Evolutionary conservation across 2,888 invertebrate species (phyloP).

Genomic region (Apamea crenata): DNA sequence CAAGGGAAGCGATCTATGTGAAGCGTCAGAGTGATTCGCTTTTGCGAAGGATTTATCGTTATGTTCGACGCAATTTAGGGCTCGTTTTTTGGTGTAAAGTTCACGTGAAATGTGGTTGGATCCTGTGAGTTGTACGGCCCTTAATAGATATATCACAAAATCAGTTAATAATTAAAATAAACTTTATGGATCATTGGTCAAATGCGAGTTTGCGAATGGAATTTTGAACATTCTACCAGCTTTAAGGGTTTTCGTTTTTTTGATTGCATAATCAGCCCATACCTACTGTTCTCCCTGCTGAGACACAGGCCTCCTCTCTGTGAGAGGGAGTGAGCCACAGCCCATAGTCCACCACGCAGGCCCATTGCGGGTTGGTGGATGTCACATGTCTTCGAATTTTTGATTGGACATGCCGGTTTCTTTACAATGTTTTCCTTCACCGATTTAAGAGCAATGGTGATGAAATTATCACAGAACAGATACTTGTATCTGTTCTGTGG

Average conservation of each 20-base stretch:
- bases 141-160: background rate
- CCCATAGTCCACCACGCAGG: too few relatives aligned
- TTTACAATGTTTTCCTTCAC: too few relatives aligned
- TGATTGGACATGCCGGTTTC: too few relatives aligned
- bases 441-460: too few relatives aligned
- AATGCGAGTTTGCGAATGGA: background rate
- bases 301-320: too few relatives aligned
- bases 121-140: background rate
- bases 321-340: too few relatives aligned
- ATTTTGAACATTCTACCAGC: background rate
- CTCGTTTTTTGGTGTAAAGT: slow-evolving; percentile 23
- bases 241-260: background rate
- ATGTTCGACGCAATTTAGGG: slow-evolving; percentile 52
- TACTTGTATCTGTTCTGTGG: too few relatives aligned
- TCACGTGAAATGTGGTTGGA: slow-evolving; percentile 21
- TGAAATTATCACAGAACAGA: too few relatives aligned
- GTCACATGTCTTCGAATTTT: too few relatives aligned
- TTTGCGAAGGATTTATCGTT: slow-evolving; percentile 55
- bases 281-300: too few relatives aligned
- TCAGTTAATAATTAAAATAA: slow-evolving; percentile 17
- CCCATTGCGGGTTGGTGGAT: too few relatives aligned
- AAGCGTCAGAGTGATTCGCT: slow-evolving; percentile 53
- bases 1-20: slow-evolving; percentile 46
- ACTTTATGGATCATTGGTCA: background rate
- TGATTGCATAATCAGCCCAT: background rate